Conservation (phyloP, 2,113 vertebrate species). For the Etia nguti region DNA sequence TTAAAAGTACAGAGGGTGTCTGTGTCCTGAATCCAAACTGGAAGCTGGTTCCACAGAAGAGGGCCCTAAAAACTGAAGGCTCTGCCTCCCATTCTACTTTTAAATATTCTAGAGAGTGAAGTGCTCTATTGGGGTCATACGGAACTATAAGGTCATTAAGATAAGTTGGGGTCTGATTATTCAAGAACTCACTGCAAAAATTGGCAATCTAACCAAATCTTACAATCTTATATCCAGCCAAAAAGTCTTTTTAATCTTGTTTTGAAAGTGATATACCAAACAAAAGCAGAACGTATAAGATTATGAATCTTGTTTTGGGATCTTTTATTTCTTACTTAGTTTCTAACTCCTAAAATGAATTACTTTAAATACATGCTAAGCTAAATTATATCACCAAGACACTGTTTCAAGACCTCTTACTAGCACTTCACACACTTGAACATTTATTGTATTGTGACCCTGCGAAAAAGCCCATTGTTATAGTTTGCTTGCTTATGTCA, state of each 20-base stretch:
- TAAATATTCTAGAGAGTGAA: not conserved
- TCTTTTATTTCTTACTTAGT: not conserved
- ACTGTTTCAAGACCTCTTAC: not conserved
- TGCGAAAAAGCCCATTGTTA: not conserved
- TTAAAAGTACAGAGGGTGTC: not conserved
- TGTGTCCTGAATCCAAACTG: not conserved
- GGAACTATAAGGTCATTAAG: not conserved
- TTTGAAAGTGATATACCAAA: not conserved
- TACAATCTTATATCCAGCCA: not conserved
- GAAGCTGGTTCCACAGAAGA: not conserved
- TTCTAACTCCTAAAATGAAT: not conserved
- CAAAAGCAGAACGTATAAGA: not conserved
- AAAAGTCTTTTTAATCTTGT: not conserved
- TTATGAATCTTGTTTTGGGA: not conserved
- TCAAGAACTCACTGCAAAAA: not conserved
- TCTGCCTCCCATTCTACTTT: rapidly evolving
- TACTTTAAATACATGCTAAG: not conserved
- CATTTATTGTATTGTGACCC: not conserved
- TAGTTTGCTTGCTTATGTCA: not conserved
- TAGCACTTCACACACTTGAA: not conserved
- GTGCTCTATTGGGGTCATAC: not conserved
- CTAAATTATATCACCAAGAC: not conserved
- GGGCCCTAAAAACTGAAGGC: not conserved
- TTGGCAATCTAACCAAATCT: not conserved
- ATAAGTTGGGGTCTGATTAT: not conserved